A percentile compares a stretch with the other conserved stretches of the same genome.
These are phyloP conservation scores for Anthopleura sola DNA, from an alignment of 64 coral and sea anemone species.

Conservation along the genomic window DNA sequence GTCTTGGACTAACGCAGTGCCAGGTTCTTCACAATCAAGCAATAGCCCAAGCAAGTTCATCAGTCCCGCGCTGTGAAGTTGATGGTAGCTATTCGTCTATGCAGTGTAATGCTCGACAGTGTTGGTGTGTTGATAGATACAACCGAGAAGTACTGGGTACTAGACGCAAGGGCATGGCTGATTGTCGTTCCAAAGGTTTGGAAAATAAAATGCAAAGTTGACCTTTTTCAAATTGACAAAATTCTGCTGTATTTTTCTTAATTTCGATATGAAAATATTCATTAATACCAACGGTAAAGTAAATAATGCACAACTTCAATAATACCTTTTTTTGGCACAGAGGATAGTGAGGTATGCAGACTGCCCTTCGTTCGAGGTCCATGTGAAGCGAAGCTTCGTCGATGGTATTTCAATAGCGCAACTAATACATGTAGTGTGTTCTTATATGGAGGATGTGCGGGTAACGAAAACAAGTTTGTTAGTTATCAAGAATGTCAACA, in stretches of 20 bases:
- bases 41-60: constrained; percentile 1
- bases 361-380: constrained; percentile 27
- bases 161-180: constrained; percentile 12
- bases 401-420: constrained; percentile 48
- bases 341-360: constrained; percentile 5
- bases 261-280: too few species aligned
- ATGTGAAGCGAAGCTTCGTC: constrained; percentile 11
- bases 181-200: constrained; percentile 41
- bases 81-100: constrained; percentile 45
- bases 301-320: too few species aligned
- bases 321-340: background rate
- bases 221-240: too few species aligned
- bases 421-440: constrained; percentile 28
- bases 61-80: background rate
- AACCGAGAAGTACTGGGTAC: constrained; percentile 1
- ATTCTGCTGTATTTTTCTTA: too few species aligned
- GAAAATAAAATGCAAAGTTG: background rate
- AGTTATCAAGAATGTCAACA: constrained; percentile 47
- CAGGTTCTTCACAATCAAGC: constrained; percentile 42
- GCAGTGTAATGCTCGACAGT: constrained; percentile 35
- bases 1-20: constrained; percentile 19
- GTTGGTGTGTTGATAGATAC: constrained; percentile 53
- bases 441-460: constrained; percentile 50
- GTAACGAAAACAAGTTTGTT: constrained; percentile 48
- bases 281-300: too few species aligned